phyloP scores from a whole-genome alignment of 2,888 invertebrate species.

The Brachyptera putata region DNA sequence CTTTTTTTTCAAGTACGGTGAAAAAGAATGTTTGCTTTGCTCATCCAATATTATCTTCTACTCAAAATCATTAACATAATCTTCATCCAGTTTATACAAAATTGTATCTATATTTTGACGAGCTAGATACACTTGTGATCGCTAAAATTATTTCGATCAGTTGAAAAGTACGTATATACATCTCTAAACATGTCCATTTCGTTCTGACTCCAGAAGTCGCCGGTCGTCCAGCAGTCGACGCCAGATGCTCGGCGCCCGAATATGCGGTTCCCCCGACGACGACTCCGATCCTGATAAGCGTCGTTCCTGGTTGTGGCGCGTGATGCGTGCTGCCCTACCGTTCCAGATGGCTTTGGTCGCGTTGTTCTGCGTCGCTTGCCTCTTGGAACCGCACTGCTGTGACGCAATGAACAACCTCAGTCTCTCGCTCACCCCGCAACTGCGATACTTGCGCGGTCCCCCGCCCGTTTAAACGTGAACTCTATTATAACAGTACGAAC shows the following conservation, averaged over 20 bases:
- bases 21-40: too few species aligned
- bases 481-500: too few species aligned
- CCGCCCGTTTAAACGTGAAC: slow-evolving; percentile 68
- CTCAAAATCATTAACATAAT: too few species aligned
- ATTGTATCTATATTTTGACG: too few species aligned
- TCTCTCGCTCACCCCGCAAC: slow-evolving; percentile 70
- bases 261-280: slow-evolving; percentile 45
- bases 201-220: slow-evolving; percentile 37
- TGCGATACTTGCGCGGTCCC: slow-evolving; percentile 77
- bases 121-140: too few species aligned
- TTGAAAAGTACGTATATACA: too few species aligned
- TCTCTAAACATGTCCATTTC: not conserved
- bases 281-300: slow-evolving; percentile 50
- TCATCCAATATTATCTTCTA: too few species aligned
- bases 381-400: slow-evolving; percentile 72
- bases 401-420: slow-evolving; percentile 73
- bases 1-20: too few species aligned
- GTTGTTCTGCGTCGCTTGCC: slow-evolving; percentile 66
- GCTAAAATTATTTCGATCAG: too few species aligned
- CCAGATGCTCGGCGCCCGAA: not conserved
- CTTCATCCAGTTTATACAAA: too few species aligned
- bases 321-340: slow-evolving; percentile 65
- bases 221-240: slow-evolving; percentile 6
- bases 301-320: slow-evolving; percentile 65
- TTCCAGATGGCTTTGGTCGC: slow-evolving; percentile 72